These are phyloP conservation scores for Chaetogeoica ovagalla DNA, from an alignment of 2,888 invertebrate genomes.

Conservation along the genomic window DNA sequence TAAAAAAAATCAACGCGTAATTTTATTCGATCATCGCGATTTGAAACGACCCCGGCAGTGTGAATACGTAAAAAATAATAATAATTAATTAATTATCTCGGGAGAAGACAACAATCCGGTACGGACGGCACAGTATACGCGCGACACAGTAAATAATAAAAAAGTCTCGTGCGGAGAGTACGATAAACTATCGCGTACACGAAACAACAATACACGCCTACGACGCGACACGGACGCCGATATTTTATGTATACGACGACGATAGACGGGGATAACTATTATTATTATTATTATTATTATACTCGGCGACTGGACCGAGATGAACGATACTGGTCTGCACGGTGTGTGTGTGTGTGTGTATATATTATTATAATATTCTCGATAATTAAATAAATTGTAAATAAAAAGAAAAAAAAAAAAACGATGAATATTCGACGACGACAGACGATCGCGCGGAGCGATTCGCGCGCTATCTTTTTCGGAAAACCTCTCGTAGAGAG, in stretches of 20 bases:
- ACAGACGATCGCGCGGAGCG: conserved; percentile 20
- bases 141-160: not conserved
- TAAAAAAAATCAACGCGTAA: too few relatives aligned
- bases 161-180: not conserved
- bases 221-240: conserved; percentile 21
- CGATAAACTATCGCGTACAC: not conserved
- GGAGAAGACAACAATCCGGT: too few relatives aligned
- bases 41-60: too few relatives aligned
- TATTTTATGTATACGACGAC: conserved; percentile 15
- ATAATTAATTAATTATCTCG: too few relatives aligned
- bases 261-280: not conserved
- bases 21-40: too few relatives aligned
- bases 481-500: not conserved
- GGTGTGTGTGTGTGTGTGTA: too few relatives aligned
- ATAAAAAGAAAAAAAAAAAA: not conserved
- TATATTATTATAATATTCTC: not conserved
- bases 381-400: conserved; percentile 32
- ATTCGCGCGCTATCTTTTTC: conserved; percentile 37
- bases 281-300: too few relatives aligned
- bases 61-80: too few relatives aligned
- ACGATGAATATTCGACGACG: not conserved
- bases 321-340: conserved; percentile 5
- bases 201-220: conserved; percentile 26
- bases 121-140: too few relatives aligned
- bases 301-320: not conserved